Percentiles rank a stretch among this genome's conserved stretches.
These are phyloP conservation scores for Agonopterix subpropinquella DNA, from an alignment of 2,888 invertebrate species.

Conservation along the genomic window DNA sequence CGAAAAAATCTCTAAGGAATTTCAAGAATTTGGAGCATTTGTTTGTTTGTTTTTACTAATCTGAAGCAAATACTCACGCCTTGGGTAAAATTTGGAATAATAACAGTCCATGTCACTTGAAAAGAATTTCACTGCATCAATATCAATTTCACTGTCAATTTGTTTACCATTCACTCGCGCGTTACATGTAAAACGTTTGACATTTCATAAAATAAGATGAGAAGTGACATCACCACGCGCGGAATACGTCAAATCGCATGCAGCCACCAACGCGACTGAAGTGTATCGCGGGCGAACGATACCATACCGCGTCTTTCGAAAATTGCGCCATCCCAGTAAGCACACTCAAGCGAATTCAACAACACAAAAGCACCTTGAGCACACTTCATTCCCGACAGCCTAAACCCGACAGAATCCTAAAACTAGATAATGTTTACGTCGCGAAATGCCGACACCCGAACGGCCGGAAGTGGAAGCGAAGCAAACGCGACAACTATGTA, in stretches of 20 bases:
- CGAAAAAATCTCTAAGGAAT: conserved; percentile 27
- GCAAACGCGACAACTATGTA: conserved; percentile 86
- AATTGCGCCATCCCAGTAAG: conserved; percentile 76
- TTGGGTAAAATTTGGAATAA: conserved; percentile 73
- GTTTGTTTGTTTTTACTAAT: conserved; percentile 61
- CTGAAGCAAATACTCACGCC: conserved; percentile 68
- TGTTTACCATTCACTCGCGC: conserved; percentile 71
- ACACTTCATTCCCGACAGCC: conserved; percentile 69
- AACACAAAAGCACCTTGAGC: conserved; percentile 73
- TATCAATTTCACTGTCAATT: conserved; percentile 63
- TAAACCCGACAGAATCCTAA: conserved; percentile 59
- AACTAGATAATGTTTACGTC: conserved; percentile 75
- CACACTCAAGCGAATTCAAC: conserved; percentile 73
- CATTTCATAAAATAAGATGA: conserved; percentile 72
- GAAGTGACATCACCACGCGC: conserved; percentile 73
- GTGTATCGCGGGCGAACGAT: conserved; percentile 73
- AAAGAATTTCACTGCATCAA: conserved; percentile 59
- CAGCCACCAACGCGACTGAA: conserved; percentile 77
- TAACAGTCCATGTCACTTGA: conserved; percentile 72
- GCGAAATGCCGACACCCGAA: conserved; percentile 73
- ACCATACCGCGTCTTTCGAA: conserved; percentile 77
- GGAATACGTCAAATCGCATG: conserved; percentile 76
- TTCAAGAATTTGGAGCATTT: conserved; percentile 60
- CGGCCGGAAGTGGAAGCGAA: conserved; percentile 76
- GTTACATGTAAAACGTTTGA: conserved; percentile 67